Evolutionary conservation across 2,888 invertebrate genomes (phyloP), one percentile per base, ranked within the genome.

Genomic region (Serripes groenlandicus): DNA sequence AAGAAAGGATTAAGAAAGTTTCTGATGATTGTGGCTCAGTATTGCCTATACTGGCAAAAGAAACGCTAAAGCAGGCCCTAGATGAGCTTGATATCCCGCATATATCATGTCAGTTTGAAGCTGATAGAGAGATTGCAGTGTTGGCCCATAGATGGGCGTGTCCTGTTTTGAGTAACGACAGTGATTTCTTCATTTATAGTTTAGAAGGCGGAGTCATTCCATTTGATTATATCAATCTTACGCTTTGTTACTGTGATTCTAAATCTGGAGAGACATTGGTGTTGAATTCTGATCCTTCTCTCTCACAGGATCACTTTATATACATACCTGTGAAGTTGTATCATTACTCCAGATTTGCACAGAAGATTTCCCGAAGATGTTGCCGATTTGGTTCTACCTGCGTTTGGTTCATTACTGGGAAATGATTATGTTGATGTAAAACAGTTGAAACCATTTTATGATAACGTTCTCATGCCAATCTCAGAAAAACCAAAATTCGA

Each of bases 151-250:
- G 96, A 76, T 95, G 98, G 1, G 95, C 97, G 54, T 98, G 98
- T 90, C 98, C 98, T 0, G 97, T 99, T 1, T 94, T 99, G 3
- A 98, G 98, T 92, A 97, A 97, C 89, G 99, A 99, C 95, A 98
- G 98, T 0, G 99, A 99, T 95, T 99, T 98, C 95, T 98, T 97
- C 92, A 97, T 99, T 86, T 98, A 97, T 94, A 97, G 97, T 95
- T 96, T 97, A 0, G 95, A 96, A 1, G 91, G 88, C 28, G 95
- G 95, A 0, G 98, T 98, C 89, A 97, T 99, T 86, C 97, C 98
- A 0, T 96, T 97, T 35, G 93, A 94, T 78, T 93, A 93, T 75
- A 77, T 94, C 1, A 92, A 93, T 80, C 88, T 92, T 54, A 85
- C 88, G 28, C 85, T 87, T 1, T 88, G 83, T 78, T 58, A 80